Evolutionary conservation across 2,888 invertebrate genomes (phyloP), one percentile per base, ranked within the genome.

Genomic region (Urechis unicinctus): DNA sequence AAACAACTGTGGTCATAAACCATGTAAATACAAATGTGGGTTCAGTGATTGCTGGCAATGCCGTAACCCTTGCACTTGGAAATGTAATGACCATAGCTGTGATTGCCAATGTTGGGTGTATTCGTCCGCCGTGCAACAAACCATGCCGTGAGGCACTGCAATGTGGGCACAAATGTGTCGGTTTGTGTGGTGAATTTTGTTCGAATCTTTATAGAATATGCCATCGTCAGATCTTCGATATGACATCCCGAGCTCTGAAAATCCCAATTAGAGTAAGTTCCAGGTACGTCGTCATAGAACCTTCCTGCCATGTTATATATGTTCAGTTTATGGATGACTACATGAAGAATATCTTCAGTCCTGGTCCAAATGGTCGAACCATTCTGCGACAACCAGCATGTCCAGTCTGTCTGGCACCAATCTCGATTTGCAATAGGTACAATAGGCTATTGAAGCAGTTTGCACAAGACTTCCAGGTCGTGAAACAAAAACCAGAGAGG

Each of bases 121-220:
- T 75, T 47, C 66, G 77, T 28, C 62, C 58, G 3, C 66, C 67
- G 1, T 79, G 79, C 53, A 54, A 72, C 42, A 63, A 67, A 48
- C 72, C 76, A 3, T 77, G 81, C 60, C 50, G 17, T 9, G 68
- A 69, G 58, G 56, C 31, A 4, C 66, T 77, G 2, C 50, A 64
- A 41, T 88, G 87, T 77, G 78, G 79, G 0, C 86, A 87, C 76
- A 68, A 69, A 5, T 71, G 87, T 75, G 81, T 85, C 68, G 86
- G 87, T 17, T 81, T 86, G 51, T 88, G 88, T 77, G 86, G 86
- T n/a, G 87, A 88, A 73, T 80, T 80, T 9, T 87, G 87, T 72
- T 85, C 85, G 21, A 73, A 73, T 31, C 66, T 83, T 52, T 88
- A 87, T 77, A 74, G 80, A 28, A 49, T 70, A 21, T 88, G 87